Percentiles rank a stretch among this genome's conserved stretches.
These are phyloP conservation scores for Cichladusa arquata DNA, from an alignment of 2,113 vertebrate species.

Conservation along the genomic window DNA sequence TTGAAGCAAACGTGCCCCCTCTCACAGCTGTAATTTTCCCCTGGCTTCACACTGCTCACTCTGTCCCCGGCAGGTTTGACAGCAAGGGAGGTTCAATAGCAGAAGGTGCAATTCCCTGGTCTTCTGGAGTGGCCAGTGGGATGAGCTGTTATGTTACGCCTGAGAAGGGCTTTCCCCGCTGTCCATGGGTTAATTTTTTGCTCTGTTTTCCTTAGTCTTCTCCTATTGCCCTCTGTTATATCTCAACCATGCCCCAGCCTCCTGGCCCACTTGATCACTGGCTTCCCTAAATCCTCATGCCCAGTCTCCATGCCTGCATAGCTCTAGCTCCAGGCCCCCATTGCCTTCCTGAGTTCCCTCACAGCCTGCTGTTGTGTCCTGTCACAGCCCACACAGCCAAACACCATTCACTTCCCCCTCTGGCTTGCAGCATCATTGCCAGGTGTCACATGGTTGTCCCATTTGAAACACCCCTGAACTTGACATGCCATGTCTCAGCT, in stretches of 20 bases:
- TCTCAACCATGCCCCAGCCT: background rate
- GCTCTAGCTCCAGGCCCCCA: background rate
- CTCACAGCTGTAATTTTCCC: background rate
- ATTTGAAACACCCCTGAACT: background rate
- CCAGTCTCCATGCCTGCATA: background rate
- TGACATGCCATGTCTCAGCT: background rate
- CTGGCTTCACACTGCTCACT: background rate
- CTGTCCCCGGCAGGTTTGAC: background rate
- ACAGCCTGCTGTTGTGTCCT: background rate
- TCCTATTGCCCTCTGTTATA: background rate
- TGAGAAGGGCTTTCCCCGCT: background rate
- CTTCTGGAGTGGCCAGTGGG: background rate
- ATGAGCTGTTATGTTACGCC: background rate
- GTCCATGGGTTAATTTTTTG: background rate
- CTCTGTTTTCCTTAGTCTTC: background rate
- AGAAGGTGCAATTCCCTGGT: background rate
- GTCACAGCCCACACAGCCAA: background rate
- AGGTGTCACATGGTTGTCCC: background rate
- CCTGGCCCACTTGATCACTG: background rate
- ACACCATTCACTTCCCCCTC: background rate
- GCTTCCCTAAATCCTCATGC: background rate
- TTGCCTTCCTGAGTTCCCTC: background rate
- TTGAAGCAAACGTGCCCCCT: rapidly evolving
- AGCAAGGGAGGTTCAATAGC: background rate
- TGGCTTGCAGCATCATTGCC: background rate